Base-by-base conservation (phyloP, 2,113 vertebrate genomes). In the Pollachius pollachius region DNA sequence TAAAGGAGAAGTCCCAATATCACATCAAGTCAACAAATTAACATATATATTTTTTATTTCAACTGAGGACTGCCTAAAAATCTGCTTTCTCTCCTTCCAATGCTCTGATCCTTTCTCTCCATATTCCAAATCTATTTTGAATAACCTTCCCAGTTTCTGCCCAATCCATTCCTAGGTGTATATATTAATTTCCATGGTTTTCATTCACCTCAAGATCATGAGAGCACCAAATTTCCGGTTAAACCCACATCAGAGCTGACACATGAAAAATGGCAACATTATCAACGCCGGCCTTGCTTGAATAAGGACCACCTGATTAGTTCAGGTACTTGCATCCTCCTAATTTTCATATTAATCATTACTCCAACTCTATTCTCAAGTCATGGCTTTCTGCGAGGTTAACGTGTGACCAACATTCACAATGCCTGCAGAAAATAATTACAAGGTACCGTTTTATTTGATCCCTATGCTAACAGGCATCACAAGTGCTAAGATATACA, bases 261-360 rank as follows among this genome's bases (percentile, higher is more conserved):
- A 97, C 91, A 94, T 97, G 95, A 98, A 94, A 95, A 96, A 97
- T 97, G 94, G 94, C 93, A 92, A 94, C 95, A 96, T 98, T 97
- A 97, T 94, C 90, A 89, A 91, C 89, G 91, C 93, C 93, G 93
- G 92, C 91, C 91, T 91, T 93, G 94, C 86, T 94, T 95, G 95
- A 95, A 96, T 95, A 97, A 96, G 93, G 92, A 94, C 92, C 93
- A 95, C 92, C 94, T 95, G 95, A 96, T 96, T 97, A 96, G 94
- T 97, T 98, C 95, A 96, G 96, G 95, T 96, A 94, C 93, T 95
- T 95, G 95, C 94, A 83, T 95, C 92, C 91, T 90, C 92, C 91
- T 97, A 95, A 96, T 96, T 96, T 96, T 96, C 92, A 96, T 95
- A 97, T 97, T 97, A 98, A 98, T 97, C 95, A 97, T 89, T 86